Evolutionary conservation across 2,113 vertebrate genomes (phyloP).

Genomic region (Entomyzon cyanotis): DNA sequence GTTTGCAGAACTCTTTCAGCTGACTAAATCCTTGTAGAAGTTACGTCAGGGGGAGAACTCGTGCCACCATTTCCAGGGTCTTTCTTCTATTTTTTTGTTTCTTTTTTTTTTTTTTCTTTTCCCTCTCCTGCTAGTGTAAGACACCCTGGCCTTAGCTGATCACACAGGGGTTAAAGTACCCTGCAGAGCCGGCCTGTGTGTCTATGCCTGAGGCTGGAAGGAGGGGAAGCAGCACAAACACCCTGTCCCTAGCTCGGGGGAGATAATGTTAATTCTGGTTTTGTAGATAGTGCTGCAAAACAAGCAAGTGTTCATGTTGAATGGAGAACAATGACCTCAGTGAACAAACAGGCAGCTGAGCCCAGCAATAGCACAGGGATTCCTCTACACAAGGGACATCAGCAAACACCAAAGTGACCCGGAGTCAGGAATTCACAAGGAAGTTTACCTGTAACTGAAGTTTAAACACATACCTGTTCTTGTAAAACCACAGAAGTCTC

Average conservation of each 20-base stretch:
- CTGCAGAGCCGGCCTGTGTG: neutral
- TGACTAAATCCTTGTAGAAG: neutral
- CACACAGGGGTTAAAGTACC: neutral
- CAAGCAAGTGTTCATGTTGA: neutral
- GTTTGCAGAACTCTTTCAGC: neutral
- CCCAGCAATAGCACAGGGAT: neutral
- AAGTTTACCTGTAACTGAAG: neutral
- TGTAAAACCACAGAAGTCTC: neutral
- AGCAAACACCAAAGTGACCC: neutral
- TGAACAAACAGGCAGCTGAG: neutral
- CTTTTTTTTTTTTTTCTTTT: too few species aligned
- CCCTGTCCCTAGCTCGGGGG: neutral
- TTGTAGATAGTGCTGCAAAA: slow-evolving; percentile 14
- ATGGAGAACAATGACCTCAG: neutral
- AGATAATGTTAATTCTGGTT: neutral
- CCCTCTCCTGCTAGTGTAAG: fast-evolving
- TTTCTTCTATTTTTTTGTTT: too few species aligned
- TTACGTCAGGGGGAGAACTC: neutral
- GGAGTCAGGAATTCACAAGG: neutral
- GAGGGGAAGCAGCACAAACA: neutral
- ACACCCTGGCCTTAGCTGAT: neutral
- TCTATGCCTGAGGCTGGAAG: neutral
- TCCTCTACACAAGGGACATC: neutral
- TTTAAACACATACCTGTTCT: neutral
- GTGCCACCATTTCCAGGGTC: neutral